Evolutionary conservation across 2,888 invertebrate genomes (phyloP), one percentile per base, ranked within the genome.

Genomic region (Hanleya hanleyi): DNA sequence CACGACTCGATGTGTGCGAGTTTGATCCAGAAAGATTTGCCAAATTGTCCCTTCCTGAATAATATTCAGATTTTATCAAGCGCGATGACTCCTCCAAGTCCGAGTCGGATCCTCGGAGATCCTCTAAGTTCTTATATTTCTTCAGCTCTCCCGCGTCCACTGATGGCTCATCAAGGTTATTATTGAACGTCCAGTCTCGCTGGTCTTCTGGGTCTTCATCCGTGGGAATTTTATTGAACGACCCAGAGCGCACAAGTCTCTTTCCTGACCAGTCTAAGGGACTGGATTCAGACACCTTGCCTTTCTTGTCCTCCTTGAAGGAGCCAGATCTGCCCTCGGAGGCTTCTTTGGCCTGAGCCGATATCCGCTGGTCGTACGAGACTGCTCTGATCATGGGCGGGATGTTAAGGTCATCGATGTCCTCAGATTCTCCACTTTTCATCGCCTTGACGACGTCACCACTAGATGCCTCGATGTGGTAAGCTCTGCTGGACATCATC

Each of bases 161-260:
- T 37, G 49, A 64, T 9, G 77, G 76, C 7, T 77, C 77, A 35
- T 74, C 67, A 0, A 80, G 50, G 18, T 71, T 62, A 62, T 78
- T 79, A 18, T 79, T 77, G 69, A 78, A 77, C 6, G 83, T 81
- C 83, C 84, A 84, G 74, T 84, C 83, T 35, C 79, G 78, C 69
- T 12, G 80, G 76, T 37, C 36, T 7, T 35, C 64, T 15, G 35
- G 35, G 9, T 32, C 37, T 71, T 82, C 80, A 72, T 81, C 79
- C 70, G 83, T 83, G 66, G 83, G 82, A 77, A 86, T 84, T 65
- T 85, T 83, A 22, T 82, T 72, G 74, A 86, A 87, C 29, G 84
- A 84, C 26, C 82, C 85, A 6, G 84, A 77, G 7, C 84, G 70
- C 7, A 85, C 83, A 18, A 86, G 80, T 33, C 84, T 77, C 50